Evolutionary conservation across 1,140 invertebrate species (phyloP), one percentile per base, ranked within the genome.

Genomic region (Drosophila kikkawai): DNA sequence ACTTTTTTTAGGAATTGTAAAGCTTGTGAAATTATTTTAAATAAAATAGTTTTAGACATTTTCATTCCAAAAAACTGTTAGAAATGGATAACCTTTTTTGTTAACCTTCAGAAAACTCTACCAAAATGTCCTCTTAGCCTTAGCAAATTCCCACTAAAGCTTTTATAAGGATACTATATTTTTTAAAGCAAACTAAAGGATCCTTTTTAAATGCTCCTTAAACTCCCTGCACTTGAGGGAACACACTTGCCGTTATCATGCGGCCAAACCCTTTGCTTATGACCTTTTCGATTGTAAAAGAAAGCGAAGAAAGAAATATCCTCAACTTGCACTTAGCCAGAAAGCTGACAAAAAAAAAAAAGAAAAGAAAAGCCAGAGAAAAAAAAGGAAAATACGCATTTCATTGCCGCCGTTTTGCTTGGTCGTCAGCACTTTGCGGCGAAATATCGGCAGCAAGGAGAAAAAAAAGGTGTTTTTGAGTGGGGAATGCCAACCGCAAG

Each of bases 261-360:
- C 7, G 34, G 8, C 15, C n/a, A 71, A 59, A 51, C 68, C 70
- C 70, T 63, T 76, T 58, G 34, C 45, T 60, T 57, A 64, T 63
- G 51, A 63, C 70, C 42, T 64, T 76, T 60, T 50, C 29, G 48
- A 68, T 44, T 67, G 66, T 58, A 50, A 50, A 61, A 55, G 19
- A 36, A 47, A 39, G 56, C 50, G 36, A 37, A 15, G 26, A 42
- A 55, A 26, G 45, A 50, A 71, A 77, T 55, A 74, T 68, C 70
- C 74, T 87, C 61, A 79, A 66, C 70, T 73, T 86, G 83, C 83
- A 86, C 83, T 86, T 86, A 86, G 75, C 60, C 80, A 71, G 65
- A 79, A 50, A 68, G 55, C 74, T 76, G 63, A 79, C 75, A 78
- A 64, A 71, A 85, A 50, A 85, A 50, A 39, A 61, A 55, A 11